phyloP scores from a whole-genome alignment of 2,797 vertebrate genomes.

The Sebastes itinus region DNA sequence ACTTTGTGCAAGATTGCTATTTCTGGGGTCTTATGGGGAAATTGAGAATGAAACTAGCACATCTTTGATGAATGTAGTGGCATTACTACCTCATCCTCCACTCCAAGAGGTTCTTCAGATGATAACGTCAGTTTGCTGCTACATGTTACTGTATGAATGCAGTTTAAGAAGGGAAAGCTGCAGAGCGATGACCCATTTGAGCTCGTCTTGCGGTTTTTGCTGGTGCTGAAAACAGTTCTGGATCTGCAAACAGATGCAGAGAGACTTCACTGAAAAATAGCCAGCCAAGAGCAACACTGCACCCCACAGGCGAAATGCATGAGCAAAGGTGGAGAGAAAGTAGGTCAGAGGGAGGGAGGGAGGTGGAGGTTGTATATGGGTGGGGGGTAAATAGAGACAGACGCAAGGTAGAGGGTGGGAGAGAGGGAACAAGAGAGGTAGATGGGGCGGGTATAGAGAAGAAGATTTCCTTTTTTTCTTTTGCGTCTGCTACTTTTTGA shows the following conservation, averaged over 20 bases:
- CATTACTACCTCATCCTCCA: background rate
- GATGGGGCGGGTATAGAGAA: background rate
- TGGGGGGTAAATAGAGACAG: background rate
- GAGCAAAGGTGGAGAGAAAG: constrained; percentile 49
- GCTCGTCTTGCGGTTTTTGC: constrained; percentile 10
- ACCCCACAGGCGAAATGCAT: constrained; percentile 64
- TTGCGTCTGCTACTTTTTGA: background rate
- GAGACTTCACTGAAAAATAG: background rate
- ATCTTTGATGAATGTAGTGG: constrained; percentile 46
- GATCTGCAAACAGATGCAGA: constrained; percentile 19
- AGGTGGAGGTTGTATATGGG: background rate
- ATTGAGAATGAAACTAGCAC: constrained; percentile 45
- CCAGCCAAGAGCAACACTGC: constrained; percentile 63
- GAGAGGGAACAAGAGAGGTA: background rate
- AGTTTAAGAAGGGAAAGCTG: too few relatives aligned
- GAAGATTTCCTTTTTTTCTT: background rate
- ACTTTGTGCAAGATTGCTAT: constrained; percentile 10
- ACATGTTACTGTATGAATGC: background rate
- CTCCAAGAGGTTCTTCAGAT: constrained; percentile 13
- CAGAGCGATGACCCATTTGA: constrained; percentile 53
- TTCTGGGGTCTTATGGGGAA: constrained; percentile 11
- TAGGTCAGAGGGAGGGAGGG: constrained; percentile 64
- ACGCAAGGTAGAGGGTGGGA: background rate
- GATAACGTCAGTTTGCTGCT: constrained; percentile 5
- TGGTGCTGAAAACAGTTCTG: background rate